phyloP scores from a whole-genome alignment of 1,140 invertebrate species.

The Cyclargus thomasi region DNA sequence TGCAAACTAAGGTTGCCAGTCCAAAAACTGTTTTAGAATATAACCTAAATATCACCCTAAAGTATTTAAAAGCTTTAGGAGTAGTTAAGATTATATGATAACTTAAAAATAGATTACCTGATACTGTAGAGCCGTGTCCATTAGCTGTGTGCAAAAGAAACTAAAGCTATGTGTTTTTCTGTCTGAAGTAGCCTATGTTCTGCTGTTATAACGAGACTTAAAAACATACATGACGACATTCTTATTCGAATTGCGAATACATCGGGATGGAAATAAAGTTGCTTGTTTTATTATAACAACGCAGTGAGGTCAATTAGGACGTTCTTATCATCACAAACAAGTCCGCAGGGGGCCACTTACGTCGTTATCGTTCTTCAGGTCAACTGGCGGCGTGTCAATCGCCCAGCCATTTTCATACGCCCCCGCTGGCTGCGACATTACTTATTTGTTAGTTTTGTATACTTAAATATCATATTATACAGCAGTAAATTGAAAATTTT shows the following conservation, averaged over 20 bases:
- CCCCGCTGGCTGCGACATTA: constrained; percentile 48
- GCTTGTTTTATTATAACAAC: constrained; percentile 13
- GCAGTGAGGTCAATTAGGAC: constrained; percentile 46
- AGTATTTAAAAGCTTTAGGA: too few species aligned
- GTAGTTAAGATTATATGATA: too few species aligned
- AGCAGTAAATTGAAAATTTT: constrained; percentile 7
- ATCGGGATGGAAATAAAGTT: constrained; percentile 22
- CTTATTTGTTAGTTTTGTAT: constrained; percentile 26
- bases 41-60: too few species aligned
- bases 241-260: constrained; percentile 26
- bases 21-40: too few species aligned
- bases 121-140: constrained; percentile 20
- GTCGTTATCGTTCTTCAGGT: constrained; percentile 62
- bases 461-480: constrained; percentile 9
- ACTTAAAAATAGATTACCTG: constrained; percentile 20
- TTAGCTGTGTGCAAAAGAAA: constrained; percentile 16
- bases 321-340: constrained; percentile 59
- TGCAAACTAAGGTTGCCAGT: too few species aligned
- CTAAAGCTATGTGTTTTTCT: constrained; percentile 9
- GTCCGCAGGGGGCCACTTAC: constrained; percentile 67
- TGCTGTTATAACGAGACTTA: neutral
- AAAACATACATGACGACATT: constrained; percentile 29
- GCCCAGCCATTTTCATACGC: constrained; percentile 63
- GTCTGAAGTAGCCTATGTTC: constrained; percentile 8
- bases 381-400: constrained; percentile 63